Conservation (phyloP, 2,888 invertebrate species). For the Epistrophe eligans region DNA sequence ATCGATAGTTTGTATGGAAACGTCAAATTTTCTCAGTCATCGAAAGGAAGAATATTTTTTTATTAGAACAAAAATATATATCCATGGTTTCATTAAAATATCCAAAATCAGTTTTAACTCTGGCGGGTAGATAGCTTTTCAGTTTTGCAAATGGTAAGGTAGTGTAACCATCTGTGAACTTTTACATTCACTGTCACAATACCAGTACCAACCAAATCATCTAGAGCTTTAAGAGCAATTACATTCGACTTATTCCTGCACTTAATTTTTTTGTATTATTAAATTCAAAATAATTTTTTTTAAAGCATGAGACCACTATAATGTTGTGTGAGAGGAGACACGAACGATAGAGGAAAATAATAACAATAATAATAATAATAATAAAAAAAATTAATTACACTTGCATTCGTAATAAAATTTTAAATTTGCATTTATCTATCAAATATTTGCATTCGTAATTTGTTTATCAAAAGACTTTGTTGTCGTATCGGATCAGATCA, state of each 20-base stretch:
- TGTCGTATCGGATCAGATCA: slow-evolving; percentile 1
- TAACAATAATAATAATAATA: background rate
- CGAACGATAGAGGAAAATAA: background rate
- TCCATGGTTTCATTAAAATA: too few species aligned
- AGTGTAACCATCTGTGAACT: too few species aligned
- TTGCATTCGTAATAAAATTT: slow-evolving; percentile 61
- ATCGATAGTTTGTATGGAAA: too few species aligned
- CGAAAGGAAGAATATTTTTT: too few species aligned
- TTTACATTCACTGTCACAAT: too few species aligned
- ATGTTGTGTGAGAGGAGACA: slow-evolving; percentile 6
- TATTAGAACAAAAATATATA: too few species aligned
- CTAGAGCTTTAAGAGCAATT: background rate
- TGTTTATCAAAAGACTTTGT: slow-evolving; percentile 52
- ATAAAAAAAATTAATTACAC: slow-evolving; percentile 53
- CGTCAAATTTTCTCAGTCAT: too few species aligned
- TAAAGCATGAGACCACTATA: slow-evolving; percentile 57
- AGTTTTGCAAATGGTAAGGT: too few species aligned
- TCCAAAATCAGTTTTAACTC: too few species aligned
- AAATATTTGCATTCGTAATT: slow-evolving; percentile 71
- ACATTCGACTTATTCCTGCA: background rate
- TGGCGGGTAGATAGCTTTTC: too few species aligned
- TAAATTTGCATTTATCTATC: slow-evolving; percentile 69
- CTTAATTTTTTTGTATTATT: background rate
- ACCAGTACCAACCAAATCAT: too few species aligned
- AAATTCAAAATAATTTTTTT: slow-evolving; percentile 7